A percentile compares a stretch with the other conserved stretches of the same genome.
These are phyloP conservation scores for Harmothoe impar DNA, from an alignment of 2,888 invertebrate genomes.

Conservation along the genomic window DNA sequence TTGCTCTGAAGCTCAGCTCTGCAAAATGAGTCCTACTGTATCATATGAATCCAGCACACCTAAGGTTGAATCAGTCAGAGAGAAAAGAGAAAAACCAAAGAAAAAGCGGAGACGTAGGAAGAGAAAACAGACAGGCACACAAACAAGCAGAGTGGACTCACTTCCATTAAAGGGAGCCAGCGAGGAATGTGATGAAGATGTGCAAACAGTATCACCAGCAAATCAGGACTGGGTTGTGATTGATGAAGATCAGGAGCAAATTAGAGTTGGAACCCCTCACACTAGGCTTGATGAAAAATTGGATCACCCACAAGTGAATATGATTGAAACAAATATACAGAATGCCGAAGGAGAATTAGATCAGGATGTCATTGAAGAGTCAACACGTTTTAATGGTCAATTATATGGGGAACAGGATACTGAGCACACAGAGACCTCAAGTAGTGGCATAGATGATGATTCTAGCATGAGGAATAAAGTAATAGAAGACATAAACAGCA, in stretches of 20 bases:
- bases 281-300: too few species aligned
- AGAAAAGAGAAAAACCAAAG: conserved; percentile 32
- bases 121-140: conserved; percentile 34
- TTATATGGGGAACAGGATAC: neutral
- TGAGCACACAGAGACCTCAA: neutral
- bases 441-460: neutral
- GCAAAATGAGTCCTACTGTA: neutral
- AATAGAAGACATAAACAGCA: neutral
- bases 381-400: neutral
- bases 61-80: neutral
- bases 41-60: neutral
- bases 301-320: neutral
- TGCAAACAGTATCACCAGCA: neutral
- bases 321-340: neutral
- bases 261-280: neutral
- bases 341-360: neutral
- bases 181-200: neutral
- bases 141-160: neutral
- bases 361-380: neutral
- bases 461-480: neutral
- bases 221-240: neutral
- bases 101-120: conserved; percentile 14
- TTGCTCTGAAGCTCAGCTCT: too few species aligned
- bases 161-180: neutral
- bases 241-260: neutral